phyloP scores from a whole-genome alignment of 2,113 vertebrate species.

The Mola mola region DNA sequence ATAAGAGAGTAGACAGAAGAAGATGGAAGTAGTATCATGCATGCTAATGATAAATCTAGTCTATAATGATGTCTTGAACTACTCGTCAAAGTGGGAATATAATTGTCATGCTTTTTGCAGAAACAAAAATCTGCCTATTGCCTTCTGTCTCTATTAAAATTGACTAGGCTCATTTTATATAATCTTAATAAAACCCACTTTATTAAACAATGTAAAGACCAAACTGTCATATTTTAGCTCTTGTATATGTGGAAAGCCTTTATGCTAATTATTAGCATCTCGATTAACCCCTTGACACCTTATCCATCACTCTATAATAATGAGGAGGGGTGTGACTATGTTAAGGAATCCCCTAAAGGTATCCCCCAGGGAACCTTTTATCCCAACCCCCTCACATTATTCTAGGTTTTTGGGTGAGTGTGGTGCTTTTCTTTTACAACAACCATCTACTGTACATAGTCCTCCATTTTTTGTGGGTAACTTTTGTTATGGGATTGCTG shows the following conservation, averaged over 20 bases:
- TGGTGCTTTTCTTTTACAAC: too few relatives aligned
- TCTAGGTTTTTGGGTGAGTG: too few relatives aligned
- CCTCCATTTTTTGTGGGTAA: too few relatives aligned
- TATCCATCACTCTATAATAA: constrained; percentile 29
- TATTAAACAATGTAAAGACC: constrained; percentile 25
- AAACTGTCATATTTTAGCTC: too few relatives aligned
- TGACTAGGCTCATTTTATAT: constrained; percentile 18
- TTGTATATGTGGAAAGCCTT: constrained; percentile 13
- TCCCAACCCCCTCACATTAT: too few relatives aligned
- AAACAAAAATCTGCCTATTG: not conserved
- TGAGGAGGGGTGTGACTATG: constrained; percentile 13
- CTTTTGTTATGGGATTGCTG: too few relatives aligned
- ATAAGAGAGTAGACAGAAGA: too few relatives aligned
- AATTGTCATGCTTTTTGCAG: constrained; percentile 15
- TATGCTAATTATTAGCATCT: constrained; percentile 43
- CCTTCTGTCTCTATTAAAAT: constrained; percentile 16
- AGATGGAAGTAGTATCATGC: too few relatives aligned
- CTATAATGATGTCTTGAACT: not conserved
- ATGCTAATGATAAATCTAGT: constrained; percentile 4
- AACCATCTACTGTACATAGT: too few relatives aligned
- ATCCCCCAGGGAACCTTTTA: too few relatives aligned
- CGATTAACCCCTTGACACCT: constrained; percentile 49
- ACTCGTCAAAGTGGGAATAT: not conserved
- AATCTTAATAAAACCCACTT: constrained; percentile 35
- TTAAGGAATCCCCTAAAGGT: too few relatives aligned